These are phyloP conservation scores for Oceanites oceanicus DNA, from an alignment of 2,113 vertebrate genomes.

Conservation along the genomic window DNA sequence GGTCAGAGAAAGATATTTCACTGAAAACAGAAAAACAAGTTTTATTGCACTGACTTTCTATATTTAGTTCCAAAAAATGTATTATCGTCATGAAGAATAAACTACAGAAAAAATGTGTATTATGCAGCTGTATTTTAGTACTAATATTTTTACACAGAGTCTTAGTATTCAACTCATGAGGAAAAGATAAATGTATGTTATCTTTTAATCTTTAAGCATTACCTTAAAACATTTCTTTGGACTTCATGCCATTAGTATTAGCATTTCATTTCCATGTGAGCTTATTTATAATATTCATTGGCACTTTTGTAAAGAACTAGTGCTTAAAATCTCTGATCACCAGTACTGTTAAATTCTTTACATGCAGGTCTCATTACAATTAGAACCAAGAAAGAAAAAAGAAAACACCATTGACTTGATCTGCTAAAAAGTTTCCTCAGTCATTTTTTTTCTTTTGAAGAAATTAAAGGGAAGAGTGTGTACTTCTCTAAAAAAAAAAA, in stretches of 20 bases:
- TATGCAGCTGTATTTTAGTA: background rate
- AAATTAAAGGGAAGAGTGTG: background rate
- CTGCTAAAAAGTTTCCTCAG: background rate
- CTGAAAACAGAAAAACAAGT: conserved; percentile 6
- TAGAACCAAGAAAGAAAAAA: conserved; percentile 12
- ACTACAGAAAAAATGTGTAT: conserved; percentile 32
- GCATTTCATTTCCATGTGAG: conserved; percentile 33
- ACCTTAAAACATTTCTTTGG: conserved; percentile 37
- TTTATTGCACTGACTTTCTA: conserved; percentile 13
- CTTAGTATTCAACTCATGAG: conserved; percentile 59
- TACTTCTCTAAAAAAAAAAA: background rate
- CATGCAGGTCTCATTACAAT: conserved; percentile 1
- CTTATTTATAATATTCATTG: conserved; percentile 33
- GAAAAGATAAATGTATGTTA: conserved; percentile 55
- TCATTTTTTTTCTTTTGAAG: background rate
- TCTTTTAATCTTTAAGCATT: conserved; percentile 55
- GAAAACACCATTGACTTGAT: background rate
- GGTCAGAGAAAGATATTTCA: conserved; percentile 24
- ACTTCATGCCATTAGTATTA: conserved; percentile 41
- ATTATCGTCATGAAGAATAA: conserved; percentile 53
- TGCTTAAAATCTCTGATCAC: conserved; percentile 24
- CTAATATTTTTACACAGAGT: background rate
- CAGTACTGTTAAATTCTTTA: conserved; percentile 35
- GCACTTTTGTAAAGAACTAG: conserved; percentile 1
- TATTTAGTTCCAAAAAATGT: background rate